phyloP scores from a whole-genome alignment of 2,113 vertebrate genomes.

The Pristiophorus japonicus region DNA sequence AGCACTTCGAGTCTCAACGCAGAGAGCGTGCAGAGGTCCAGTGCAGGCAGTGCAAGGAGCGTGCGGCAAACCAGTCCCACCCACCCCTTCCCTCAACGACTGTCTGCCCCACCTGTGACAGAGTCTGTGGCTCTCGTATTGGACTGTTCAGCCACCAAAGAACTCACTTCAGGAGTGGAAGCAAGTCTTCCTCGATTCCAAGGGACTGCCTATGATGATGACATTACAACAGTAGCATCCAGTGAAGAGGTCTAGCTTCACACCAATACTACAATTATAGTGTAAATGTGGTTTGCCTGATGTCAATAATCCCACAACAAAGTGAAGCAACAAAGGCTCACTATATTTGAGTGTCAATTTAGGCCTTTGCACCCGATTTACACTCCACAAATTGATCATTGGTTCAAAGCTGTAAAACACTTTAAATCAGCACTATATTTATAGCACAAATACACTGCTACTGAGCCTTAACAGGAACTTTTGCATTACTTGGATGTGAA shows the following conservation, averaged over 20 bases:
- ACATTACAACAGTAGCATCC: not conserved
- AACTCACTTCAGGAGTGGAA: too few species aligned
- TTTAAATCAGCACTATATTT: not conserved
- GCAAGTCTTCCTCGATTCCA: too few species aligned
- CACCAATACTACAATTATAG: not conserved
- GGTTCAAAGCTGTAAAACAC: not conserved
- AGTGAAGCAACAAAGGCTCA: not conserved
- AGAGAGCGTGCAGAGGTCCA: too few species aligned
- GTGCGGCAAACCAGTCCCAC: too few species aligned
- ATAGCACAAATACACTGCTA: not conserved
- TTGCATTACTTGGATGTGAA: not conserved
- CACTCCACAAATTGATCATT: not conserved
- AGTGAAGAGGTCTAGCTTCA: not conserved
- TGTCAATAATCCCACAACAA: not conserved
- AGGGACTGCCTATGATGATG: too few species aligned
- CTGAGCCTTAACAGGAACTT: not conserved
- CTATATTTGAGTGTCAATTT: not conserved
- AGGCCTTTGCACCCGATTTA: not conserved
- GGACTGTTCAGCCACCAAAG: too few species aligned
- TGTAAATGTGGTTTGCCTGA: not conserved
- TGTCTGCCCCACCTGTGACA: too few species aligned
- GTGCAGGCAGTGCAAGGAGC: too few species aligned
- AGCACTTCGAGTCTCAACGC: too few species aligned
- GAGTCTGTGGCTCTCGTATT: too few species aligned
- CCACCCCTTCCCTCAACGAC: too few species aligned